Evolutionary conservation across 2,113 vertebrate species (phyloP), one percentile per base, ranked within the genome.

Genomic region (Neodontobutis hainanensis): DNA sequence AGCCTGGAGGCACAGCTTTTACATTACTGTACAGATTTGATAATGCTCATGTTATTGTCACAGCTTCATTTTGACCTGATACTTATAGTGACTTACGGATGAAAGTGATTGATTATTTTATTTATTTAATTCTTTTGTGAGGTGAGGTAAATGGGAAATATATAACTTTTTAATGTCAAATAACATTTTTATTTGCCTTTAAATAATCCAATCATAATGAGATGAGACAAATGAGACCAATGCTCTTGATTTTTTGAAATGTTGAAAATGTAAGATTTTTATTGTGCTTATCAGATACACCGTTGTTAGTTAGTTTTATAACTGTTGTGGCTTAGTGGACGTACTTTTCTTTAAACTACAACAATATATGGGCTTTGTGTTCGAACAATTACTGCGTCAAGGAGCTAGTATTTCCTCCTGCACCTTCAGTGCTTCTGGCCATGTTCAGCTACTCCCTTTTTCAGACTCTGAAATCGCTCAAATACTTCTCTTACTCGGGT

Each of bases 401-500:
- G 52, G 11, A 38, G 52, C 32, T 55, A 36, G 51, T 53, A 35
- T 53, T 53, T 53, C 51, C 35, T 53, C 32, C 5, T 8, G 32
- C 11, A 12, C 11, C 51, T 32, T 11, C 51, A 35, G 51, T 35
- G 51, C 51, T 42, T 15, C 55, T 40, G 32, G 51, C 11, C 51
- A 53, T 53, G 36, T 42, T 40, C n/a, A 57, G 55, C n/a, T 40
- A 9, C 36, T 57, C 36, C 8, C 34, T 15, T 43, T 46, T 14
- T 46, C 4, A 46, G 9, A 11, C 9, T 14, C 8, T 40, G 14
- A 57, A 57, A 40, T 14, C 7, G 34, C 55, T 40, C 35, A n/a
- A 19, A 58, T 16, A 19, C 40, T 42, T 40, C 56, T 70, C 53
- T 73, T 44, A 68, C 16, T 38, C 64, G 34, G 44, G 44, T 64